Base-by-base conservation (phyloP, 2,888 invertebrate genomes). In the Lithophane ornitopus region DNA sequence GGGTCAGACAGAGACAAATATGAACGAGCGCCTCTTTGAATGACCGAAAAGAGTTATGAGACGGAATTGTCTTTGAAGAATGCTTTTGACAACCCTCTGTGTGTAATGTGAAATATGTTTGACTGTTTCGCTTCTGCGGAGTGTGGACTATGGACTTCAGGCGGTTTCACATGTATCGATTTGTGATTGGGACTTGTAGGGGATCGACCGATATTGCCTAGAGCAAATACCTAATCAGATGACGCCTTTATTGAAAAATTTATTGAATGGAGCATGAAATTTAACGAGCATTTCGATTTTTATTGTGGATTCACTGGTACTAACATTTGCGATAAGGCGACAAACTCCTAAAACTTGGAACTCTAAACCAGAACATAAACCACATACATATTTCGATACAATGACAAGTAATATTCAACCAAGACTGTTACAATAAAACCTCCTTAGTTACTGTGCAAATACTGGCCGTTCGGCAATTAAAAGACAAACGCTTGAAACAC, bases 401-500 rank as follows among this genome's bases (percentile, higher is more conserved):
- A 52, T 34, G 22, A 56, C 63, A 74, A 11, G 39, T 39, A 58
- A 67, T 67, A 72, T 77, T 81, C 39, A 72, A 77, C 63, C 41
- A 70, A 54, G 54, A 74, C 46, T 69, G 66, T 76, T 76, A 72
- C 76, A 86, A 76, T 80, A 83, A 77, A 80, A 81, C 78, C 74
- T 86, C 67, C 78, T 74, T 81, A 68, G 63, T 84, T 81, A 79
- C 85, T 81, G 75, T 76, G 81, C 85, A 89, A 89, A 88, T 86
- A 90, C 84, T 88, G 86, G 85, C 81, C 74, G 81, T 76, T 78
- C 78, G 80, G 82, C 83, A 89, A 88, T 87, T 87, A 88, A 90
- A 90, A 89, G 82, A 89, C 84, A 81, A 90, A 89, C 85, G 87
- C 88, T 88, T 81, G 69, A 77, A 87, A 88, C 92, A 93, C 91